Percentiles rank a stretch among this genome's conserved stretches.
Evolutionary conservation across 1,140 invertebrate genomes (phyloP).

Genomic region (Thaumatotibia leucotreta): DNA sequence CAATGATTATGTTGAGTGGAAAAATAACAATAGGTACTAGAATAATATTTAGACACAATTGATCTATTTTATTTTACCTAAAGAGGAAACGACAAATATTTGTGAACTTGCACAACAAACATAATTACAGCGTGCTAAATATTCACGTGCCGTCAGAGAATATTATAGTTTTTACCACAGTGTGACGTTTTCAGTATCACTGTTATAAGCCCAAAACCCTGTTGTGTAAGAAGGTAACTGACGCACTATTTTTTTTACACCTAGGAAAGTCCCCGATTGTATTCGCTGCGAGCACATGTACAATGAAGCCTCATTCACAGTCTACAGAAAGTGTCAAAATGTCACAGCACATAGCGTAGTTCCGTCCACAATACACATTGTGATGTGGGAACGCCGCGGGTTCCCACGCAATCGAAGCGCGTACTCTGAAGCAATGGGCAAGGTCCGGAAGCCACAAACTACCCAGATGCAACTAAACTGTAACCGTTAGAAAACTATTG

Average conservation of each 20-base stretch:
- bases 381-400: neutral
- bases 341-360: conserved; percentile 4
- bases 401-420: conserved; percentile 6
- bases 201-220: no score
- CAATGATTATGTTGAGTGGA: neutral
- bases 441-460: neutral
- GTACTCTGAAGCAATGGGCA: conserved; percentile 1
- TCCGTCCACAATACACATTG: conserved; percentile 4
- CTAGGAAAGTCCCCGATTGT: neutral
- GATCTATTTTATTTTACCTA: neutral
- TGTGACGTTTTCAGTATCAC: no score
- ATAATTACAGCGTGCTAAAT: no score
- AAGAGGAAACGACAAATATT: no score
- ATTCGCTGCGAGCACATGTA: neutral
- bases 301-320: conserved; percentile 6
- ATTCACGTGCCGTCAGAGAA: no score
- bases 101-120: no score
- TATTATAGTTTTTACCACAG: no score
- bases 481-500: neutral
- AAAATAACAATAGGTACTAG: neutral
- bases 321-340: conserved; percentile 5
- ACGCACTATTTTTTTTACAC: no score
- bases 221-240: no score
- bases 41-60: neutral
- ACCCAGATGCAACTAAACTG: neutral